Percentiles rank a stretch among this genome's conserved stretches.
Conservation (phyloP, 2,888 invertebrate genomes). For the Timema podura region DNA sequence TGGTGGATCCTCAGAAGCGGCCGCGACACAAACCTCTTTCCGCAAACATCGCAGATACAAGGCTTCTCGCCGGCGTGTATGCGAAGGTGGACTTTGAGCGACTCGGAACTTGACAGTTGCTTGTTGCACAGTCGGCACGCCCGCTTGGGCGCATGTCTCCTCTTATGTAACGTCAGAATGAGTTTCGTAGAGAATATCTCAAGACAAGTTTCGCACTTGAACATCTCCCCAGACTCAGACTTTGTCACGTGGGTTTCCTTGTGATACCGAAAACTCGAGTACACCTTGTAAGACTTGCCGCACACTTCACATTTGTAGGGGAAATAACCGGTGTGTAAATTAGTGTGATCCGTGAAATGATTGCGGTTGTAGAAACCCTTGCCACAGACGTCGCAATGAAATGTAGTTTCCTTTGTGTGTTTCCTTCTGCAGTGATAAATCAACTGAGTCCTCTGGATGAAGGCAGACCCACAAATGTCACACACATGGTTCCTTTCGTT, state of each 20-base stretch:
- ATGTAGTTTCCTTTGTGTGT: slow-evolving; percentile 38
- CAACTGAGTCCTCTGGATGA: slow-evolving; percentile 40
- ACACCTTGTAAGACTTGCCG: slow-evolving; percentile 20
- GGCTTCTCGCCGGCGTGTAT: slow-evolving; percentile 25
- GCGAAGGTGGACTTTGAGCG: slow-evolving; percentile 18
- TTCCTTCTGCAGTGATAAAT: slow-evolving; percentile 38
- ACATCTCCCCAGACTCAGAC: no score
- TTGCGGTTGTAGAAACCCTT: no score
- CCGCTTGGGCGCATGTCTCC: slow-evolving; percentile 18
- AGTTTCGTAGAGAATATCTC: slow-evolving; percentile 35
- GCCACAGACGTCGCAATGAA: slow-evolving; percentile 38
- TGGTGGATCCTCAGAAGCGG: neutral
- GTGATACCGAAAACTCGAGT: slow-evolving; percentile 24
- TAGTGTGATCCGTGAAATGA: slow-evolving; percentile 39
- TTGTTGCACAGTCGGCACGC: slow-evolving; percentile 35
- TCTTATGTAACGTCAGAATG: slow-evolving; percentile 19
- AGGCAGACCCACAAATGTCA: slow-evolving; percentile 39
- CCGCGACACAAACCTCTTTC: slow-evolving; percentile 40
- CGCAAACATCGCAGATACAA: slow-evolving; percentile 41
- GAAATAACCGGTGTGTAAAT: slow-evolving; percentile 35
- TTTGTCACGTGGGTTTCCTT: slow-evolving; percentile 23
- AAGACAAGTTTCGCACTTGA: slow-evolving; percentile 21
- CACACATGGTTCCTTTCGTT: slow-evolving; percentile 34
- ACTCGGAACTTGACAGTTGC: slow-evolving; percentile 37
- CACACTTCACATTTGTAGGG: slow-evolving; percentile 24